Evolutionary conservation across 2,888 invertebrate species (phyloP).

Genomic region (Pyrrhosoma nymphula): DNA sequence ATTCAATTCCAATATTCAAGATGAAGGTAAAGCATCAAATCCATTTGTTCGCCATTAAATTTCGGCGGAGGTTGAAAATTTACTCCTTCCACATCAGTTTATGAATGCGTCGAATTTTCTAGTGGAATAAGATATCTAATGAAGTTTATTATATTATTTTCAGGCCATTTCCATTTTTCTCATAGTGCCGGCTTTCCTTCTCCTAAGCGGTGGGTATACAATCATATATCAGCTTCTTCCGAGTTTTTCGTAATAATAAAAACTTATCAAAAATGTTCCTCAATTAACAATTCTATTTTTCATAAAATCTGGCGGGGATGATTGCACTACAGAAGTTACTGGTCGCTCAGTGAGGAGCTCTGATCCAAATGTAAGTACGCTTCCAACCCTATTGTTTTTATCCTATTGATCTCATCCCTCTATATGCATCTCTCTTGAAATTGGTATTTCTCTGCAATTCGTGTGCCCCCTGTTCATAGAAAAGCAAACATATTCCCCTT

Average conservation of each 20-base stretch:
- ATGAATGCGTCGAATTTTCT: background rate
- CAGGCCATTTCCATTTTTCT: background rate
- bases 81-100: background rate
- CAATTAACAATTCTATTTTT: background rate
- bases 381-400: too few relatives aligned
- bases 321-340: background rate
- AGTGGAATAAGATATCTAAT: background rate
- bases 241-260: background rate
- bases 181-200: background rate
- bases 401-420: too few relatives aligned
- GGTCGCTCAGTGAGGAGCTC: background rate
- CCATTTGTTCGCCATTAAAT: background rate
- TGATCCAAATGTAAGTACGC: conserved; percentile 15
- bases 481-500: too few relatives aligned
- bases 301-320: background rate
- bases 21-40: background rate
- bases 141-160: background rate
- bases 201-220: background rate
- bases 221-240: background rate
- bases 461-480: too few relatives aligned
- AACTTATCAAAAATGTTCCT: background rate
- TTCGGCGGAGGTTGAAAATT: background rate
- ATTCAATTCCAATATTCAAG: background rate
- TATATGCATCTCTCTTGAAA: too few relatives aligned
- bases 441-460: too few relatives aligned